phyloP scores from a whole-genome alignment of 2,888 invertebrate species.

The Carterocephalus palaemon region DNA sequence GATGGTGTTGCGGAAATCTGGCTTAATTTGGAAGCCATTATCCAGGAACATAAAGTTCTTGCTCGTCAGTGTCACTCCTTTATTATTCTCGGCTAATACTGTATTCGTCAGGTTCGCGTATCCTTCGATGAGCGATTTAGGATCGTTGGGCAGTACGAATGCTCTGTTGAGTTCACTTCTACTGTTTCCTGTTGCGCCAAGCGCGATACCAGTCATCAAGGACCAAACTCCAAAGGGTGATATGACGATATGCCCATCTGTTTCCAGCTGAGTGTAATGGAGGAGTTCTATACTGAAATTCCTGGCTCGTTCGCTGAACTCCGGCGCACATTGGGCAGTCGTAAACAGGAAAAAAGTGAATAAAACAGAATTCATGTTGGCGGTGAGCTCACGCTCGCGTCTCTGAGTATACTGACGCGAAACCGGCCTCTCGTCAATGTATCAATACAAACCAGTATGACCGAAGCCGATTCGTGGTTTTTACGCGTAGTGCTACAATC shows the following conservation, averaged over 20 bases:
- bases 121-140: conserved; percentile 45
- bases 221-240: conserved; percentile 75
- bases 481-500: neutral
- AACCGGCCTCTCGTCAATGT: conserved; percentile 7
- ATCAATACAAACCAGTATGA: conserved; percentile 16
- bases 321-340: conserved; percentile 50
- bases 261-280: conserved; percentile 58
- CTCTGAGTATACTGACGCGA: conserved; percentile 9
- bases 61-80: conserved; percentile 58
- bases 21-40: conserved; percentile 51
- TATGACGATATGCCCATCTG: conserved; percentile 64
- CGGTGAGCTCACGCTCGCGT: neutral
- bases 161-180: conserved; percentile 53
- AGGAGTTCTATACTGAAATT: conserved; percentile 68
- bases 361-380: conserved; percentile 48
- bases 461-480: conserved; percentile 4
- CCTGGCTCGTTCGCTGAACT: conserved; percentile 61
- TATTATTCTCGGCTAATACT: conserved; percentile 50
- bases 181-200: conserved; percentile 61
- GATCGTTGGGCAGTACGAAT: conserved; percentile 55
- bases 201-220: conserved; percentile 65
- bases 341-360: conserved; percentile 46
- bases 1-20: conserved; percentile 45
- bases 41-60: conserved; percentile 67
- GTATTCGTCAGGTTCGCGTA: conserved; percentile 50